Conservation (phyloP, 2,888 invertebrate species). For the Epistrophe eligans region DNA sequence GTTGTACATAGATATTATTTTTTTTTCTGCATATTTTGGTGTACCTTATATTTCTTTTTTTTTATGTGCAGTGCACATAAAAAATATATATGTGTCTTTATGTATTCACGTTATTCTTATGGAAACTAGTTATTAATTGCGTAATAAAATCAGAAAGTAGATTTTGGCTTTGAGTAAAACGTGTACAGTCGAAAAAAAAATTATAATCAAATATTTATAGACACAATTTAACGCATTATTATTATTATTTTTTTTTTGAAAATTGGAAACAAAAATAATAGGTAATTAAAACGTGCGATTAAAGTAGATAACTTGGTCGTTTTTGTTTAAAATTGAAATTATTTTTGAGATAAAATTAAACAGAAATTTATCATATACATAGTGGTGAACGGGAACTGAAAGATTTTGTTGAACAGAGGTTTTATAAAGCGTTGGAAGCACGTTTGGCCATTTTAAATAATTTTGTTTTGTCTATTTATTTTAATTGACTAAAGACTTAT, state of each 20-base stretch:
- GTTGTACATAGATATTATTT: not conserved
- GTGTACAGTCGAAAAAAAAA: not conserved
- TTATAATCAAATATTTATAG: not conserved
- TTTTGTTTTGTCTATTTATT: no score
- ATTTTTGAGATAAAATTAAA: not conserved
- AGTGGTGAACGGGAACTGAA: not conserved
- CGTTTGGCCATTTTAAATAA: not conserved
- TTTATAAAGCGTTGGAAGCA: not conserved
- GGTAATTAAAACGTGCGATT: constrained; percentile 26
- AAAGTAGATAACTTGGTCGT: constrained; percentile 9
- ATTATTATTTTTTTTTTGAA: not conserved
- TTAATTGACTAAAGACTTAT: no score
- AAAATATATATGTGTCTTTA: not conserved
- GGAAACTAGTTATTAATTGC: constrained; percentile 62
- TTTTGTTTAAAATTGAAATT: not conserved
- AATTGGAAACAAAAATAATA: not conserved
- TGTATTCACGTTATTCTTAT: constrained; percentile 41
- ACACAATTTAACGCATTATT: constrained; percentile 16
- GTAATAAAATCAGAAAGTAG: constrained; percentile 57
- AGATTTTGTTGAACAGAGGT: not conserved
- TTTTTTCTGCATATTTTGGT: constrained; percentile 47
- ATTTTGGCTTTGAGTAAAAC: constrained; percentile 14
- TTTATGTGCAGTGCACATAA: constrained; percentile 21
- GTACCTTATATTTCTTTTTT: constrained; percentile 11
- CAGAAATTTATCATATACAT: not conserved